Percentiles rank a stretch among this genome's conserved stretches.
phyloP scores from a whole-genome alignment of 2,797 vertebrate genomes.

The Pitangus sulphuratus region DNA sequence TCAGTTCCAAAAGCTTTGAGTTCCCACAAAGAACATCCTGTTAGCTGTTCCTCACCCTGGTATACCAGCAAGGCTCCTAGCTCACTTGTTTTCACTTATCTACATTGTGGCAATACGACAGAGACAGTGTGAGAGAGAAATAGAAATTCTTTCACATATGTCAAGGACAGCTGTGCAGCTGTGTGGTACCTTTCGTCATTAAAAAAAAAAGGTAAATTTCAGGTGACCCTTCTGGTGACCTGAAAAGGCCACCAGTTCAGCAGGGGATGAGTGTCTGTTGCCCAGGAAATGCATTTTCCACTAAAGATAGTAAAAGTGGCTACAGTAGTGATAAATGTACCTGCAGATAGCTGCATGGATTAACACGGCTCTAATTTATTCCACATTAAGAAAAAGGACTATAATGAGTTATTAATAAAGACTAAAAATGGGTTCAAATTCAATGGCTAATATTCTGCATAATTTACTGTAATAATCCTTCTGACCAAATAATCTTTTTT shows the following conservation, averaged over 20 bases:
- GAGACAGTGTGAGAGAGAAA: neutral
- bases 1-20: conserved; percentile 43
- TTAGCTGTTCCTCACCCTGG: conserved; percentile 34
- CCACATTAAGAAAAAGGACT: conserved; percentile 32
- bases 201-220: neutral
- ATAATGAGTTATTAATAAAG: conserved; percentile 64
- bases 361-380: conserved; percentile 48
- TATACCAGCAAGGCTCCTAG: conserved; percentile 5
- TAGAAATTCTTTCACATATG: neutral
- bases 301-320: neutral
- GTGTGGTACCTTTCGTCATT: neutral
- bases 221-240: neutral
- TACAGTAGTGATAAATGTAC: conserved; percentile 35
- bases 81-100: conserved; percentile 34
- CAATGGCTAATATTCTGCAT: conserved; percentile 25
- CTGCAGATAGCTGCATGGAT: conserved; percentile 43
- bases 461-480: conserved; percentile 39
- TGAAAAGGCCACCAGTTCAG: conserved; percentile 3
- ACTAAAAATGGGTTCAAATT: conserved; percentile 44
- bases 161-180: neutral
- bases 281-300: neutral
- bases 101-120: neutral
- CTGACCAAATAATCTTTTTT: neutral
- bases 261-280: neutral
- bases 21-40: conserved; percentile 53